Percentiles rank a stretch among this genome's conserved stretches.
Conservation (phyloP, 2,888 invertebrate genomes). For the Eupithecia insigniata region DNA sequence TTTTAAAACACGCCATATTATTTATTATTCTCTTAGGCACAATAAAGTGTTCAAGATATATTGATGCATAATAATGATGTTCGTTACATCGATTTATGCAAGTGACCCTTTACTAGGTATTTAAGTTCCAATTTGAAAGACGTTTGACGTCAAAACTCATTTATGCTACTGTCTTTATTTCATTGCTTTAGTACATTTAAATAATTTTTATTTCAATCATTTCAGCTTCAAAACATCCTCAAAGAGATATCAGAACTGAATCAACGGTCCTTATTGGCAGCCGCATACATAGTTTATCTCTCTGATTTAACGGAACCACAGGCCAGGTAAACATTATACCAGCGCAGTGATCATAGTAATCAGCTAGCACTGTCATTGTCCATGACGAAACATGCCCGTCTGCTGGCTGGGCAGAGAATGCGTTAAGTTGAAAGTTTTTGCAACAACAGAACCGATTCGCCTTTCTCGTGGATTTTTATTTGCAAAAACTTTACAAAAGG, state of each 20-base stretch:
- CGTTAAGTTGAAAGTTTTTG: background rate
- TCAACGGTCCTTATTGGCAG: constrained; percentile 87
- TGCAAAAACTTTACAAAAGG: background rate
- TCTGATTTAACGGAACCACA: constrained; percentile 88
- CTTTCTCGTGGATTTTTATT: background rate
- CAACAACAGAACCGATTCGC: background rate
- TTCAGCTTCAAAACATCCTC: constrained; percentile 85
- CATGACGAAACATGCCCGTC: background rate
- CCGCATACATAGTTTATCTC: constrained; percentile 91
- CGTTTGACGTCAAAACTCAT: too few relatives aligned
- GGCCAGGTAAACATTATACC: constrained; percentile 72
- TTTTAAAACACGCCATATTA: too few relatives aligned
- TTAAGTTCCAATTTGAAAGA: too few relatives aligned
- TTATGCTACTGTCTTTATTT: too few relatives aligned
- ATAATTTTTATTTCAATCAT: constrained; percentile 25
- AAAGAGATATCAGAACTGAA: constrained; percentile 86
- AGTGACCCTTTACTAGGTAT: too few relatives aligned
- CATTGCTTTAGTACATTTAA: background rate
- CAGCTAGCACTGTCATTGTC: background rate
- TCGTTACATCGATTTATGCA: too few relatives aligned
- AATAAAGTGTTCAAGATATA: too few relatives aligned
- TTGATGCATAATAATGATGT: too few relatives aligned
- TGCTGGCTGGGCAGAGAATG: background rate
- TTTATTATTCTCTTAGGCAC: too few relatives aligned
- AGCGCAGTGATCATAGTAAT: background rate